A percentile compares a stretch with the other conserved stretches of the same genome.
phyloP scores from a whole-genome alignment of 2,888 invertebrate species.

The Netelia virgata region DNA sequence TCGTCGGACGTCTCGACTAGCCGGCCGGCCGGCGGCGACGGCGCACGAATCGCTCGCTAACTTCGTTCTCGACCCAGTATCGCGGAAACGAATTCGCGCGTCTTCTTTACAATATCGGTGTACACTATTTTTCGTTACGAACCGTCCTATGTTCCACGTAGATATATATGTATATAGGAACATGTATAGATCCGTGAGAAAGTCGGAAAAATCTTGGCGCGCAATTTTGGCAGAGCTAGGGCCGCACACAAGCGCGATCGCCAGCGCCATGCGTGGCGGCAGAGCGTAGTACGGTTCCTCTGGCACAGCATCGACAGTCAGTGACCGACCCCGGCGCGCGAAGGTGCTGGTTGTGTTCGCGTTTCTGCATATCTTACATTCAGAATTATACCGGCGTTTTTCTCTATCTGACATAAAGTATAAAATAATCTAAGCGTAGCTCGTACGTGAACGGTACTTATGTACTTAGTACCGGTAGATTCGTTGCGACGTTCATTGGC shows the following conservation, averaged over 20 bases:
- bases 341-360: constrained; percentile 76
- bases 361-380: constrained; percentile 26
- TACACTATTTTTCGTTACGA: not conserved
- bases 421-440: not conserved
- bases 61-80: not conserved
- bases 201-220: not conserved
- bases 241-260: not conserved
- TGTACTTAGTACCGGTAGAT: constrained; percentile 9
- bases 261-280: constrained; percentile 25
- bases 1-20: constrained; percentile 13
- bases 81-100: constrained; percentile 5
- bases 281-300: constrained; percentile 69
- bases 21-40: constrained; percentile 15
- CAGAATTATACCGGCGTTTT: constrained; percentile 47
- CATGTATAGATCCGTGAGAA: not conserved
- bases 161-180: not conserved
- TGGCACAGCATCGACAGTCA: constrained; percentile 77
- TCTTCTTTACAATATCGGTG: too few relatives aligned
- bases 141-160: not conserved
- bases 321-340: constrained; percentile 82
- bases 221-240: not conserved
- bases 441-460: not conserved
- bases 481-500: constrained; percentile 3
- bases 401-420: not conserved
- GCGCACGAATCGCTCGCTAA: not conserved